phyloP scores from a whole-genome alignment of 2,888 invertebrate species.

The Microplitis deprimator region DNA sequence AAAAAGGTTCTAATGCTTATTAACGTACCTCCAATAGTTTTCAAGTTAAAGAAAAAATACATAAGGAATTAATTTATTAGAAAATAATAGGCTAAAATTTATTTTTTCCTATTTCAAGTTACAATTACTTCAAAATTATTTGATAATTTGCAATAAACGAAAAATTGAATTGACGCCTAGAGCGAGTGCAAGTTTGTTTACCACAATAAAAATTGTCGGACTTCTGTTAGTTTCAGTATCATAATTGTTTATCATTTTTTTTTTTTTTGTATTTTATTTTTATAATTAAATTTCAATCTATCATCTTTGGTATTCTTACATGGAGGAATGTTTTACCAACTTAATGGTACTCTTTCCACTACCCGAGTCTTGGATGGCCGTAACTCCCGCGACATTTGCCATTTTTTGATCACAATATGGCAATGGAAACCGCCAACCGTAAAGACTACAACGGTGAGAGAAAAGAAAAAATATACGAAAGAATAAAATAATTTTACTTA shows the following conservation, averaged over 20 bases:
- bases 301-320: slow-evolving; percentile 64
- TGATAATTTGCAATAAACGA: too few relatives aligned
- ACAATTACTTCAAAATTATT: too few relatives aligned
- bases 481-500: slow-evolving; percentile 17
- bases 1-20: too few relatives aligned
- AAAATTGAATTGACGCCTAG: too few relatives aligned
- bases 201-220: too few relatives aligned
- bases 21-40: too few relatives aligned
- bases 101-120: too few relatives aligned
- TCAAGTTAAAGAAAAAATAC: too few relatives aligned
- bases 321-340: slow-evolving; percentile 71
- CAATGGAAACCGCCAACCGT: slow-evolving; percentile 97
- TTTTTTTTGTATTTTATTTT: slow-evolving; percentile 41
- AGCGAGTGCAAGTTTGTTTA: too few relatives aligned
- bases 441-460: slow-evolving; percentile 80
- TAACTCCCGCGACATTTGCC: slow-evolving; percentile 73
- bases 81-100: too few relatives aligned
- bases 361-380: slow-evolving; percentile 70
- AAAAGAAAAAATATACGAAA: slow-evolving; percentile 54
- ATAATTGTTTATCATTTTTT: slow-evolving; percentile 20
- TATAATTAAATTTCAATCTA: slow-evolving; percentile 45
- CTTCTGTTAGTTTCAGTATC: too few relatives aligned
- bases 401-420: slow-evolving; percentile 95
- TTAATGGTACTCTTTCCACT: slow-evolving; percentile 71
- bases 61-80: too few relatives aligned